Base-by-base conservation (phyloP, 2,113 vertebrate genomes). In the Perccottus glenii region DNA sequence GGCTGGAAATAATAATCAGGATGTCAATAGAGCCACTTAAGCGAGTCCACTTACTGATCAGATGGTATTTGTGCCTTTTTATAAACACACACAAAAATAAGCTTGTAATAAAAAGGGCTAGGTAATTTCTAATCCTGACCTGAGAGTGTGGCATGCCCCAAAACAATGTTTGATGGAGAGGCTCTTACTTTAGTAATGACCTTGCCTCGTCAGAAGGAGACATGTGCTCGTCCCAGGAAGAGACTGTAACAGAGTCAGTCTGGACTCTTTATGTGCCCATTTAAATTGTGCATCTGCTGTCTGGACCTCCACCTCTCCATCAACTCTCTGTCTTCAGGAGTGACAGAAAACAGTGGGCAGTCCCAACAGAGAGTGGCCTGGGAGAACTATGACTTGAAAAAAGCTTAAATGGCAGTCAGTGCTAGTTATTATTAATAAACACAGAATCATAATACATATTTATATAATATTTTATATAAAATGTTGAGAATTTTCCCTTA, bases 251-350 rank as follows among this genome's bases (percentile, higher is more conserved):
- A 64, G 60, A 80, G 66, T 65, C 60, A 66, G 78, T 80, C 76
- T 82, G 64, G 82, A 69, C 74, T 70, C 68, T 52, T 85, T 87
- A 79, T 77, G 71, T 79, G 78, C 61, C 82, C 59, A 56, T 80
- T 84, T 86, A 85, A 89, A 59, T 68, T 78, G 73, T 75, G 75
- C 80, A 61, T 85, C 78, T 83, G 84, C 71, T 75, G 75, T 83
- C 69, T 49, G 81, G 65, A 60, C 56, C 73, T 67, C 59, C 70
- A 48, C 52, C 38, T 60, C 64, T 32, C 52, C 65, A 35, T 36
- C 64, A n/a, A 27, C 55, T 27, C 36, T 64, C 70, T 85, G 74
- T 82, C 73, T 70, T 60, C 53, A 65, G 48, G 68, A 71, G 67
- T 73, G 58, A 80, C 46, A 68, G 59, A 66, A 67, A 53, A 48